phyloP scores from a whole-genome alignment of 2,113 vertebrate species.

The Leucoraja erinaceus region DNA sequence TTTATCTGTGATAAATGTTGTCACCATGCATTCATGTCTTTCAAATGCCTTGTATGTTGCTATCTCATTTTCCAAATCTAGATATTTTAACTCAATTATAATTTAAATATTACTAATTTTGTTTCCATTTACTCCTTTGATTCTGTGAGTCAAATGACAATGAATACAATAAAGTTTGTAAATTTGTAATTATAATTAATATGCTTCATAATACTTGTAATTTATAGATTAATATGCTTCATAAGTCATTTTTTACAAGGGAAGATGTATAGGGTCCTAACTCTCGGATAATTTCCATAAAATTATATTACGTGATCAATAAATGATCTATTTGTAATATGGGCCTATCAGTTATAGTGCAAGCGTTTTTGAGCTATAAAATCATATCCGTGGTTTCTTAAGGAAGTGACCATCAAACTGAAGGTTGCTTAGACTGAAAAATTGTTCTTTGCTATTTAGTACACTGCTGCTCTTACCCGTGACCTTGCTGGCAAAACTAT shows the following conservation, averaged over 20 bases:
- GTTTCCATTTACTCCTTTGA: not conserved
- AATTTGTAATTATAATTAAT: slow-evolving; percentile 19
- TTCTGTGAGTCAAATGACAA: not conserved
- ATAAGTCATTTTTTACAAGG: not conserved
- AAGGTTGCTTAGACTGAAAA: not conserved
- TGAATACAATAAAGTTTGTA: slow-evolving; percentile 8
- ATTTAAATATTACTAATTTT: not conserved
- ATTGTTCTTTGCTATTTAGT: not conserved
- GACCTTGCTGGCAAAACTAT: no score
- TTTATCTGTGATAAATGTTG: not conserved
- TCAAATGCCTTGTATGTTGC: not conserved
- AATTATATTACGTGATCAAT: not conserved
- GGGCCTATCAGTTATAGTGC: no score
- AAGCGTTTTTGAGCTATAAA: not conserved
- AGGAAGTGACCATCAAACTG: not conserved
- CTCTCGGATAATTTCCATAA: not conserved
- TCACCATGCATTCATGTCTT: slow-evolving; percentile 27
- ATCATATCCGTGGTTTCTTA: not conserved
- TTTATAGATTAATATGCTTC: not conserved
- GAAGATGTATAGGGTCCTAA: not conserved
- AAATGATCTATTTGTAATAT: not conserved
- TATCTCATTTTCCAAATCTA: not conserved
- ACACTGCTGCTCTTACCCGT: no score
- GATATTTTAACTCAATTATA: not conserved
- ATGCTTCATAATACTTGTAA: not conserved